These are phyloP conservation scores for Notodonta ziczac DNA, from an alignment of 2,888 invertebrate genomes.

Conservation along the genomic window DNA sequence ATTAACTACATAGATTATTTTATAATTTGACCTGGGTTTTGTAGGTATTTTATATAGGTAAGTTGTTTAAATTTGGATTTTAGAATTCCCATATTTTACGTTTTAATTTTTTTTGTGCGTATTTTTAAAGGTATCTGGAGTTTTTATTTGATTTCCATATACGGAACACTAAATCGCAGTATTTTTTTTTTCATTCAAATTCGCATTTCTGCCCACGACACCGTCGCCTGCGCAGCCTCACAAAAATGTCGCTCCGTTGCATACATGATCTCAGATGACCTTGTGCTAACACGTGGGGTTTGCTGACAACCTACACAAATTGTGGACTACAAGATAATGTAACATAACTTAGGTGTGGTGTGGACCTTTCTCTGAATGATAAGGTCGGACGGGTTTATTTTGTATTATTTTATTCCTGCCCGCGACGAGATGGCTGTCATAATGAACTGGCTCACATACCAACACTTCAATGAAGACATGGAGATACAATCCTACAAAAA, in stretches of 20 bases:
- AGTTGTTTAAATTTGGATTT: too few relatives aligned
- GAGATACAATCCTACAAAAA: too few relatives aligned
- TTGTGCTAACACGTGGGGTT: conserved; percentile 35
- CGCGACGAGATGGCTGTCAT: too few relatives aligned
- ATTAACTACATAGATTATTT: too few relatives aligned
- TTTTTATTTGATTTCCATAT: not conserved
- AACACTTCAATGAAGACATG: not conserved
- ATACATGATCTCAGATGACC: conserved; percentile 43
- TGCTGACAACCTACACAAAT: conserved; percentile 32
- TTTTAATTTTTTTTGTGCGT: not conserved
- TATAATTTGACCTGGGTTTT: too few relatives aligned
- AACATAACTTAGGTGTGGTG: conserved; percentile 14
- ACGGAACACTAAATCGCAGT: not conserved
- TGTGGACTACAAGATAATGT: not conserved
- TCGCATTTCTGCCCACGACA: conserved; percentile 41
- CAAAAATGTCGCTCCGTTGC: conserved; percentile 50
- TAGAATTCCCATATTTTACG: not conserved
- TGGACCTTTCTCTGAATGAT: conserved; percentile 23
- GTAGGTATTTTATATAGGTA: too few relatives aligned
- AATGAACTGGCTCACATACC: not conserved
- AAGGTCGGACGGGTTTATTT: not conserved
- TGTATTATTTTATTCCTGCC: not conserved
- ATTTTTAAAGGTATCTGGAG: too few relatives aligned
- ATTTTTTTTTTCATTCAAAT: conserved; percentile 24
- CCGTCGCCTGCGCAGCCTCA: conserved; percentile 36